Conservation (phyloP, 2,888 invertebrate genomes). For the Zeuzera pyrina region DNA sequence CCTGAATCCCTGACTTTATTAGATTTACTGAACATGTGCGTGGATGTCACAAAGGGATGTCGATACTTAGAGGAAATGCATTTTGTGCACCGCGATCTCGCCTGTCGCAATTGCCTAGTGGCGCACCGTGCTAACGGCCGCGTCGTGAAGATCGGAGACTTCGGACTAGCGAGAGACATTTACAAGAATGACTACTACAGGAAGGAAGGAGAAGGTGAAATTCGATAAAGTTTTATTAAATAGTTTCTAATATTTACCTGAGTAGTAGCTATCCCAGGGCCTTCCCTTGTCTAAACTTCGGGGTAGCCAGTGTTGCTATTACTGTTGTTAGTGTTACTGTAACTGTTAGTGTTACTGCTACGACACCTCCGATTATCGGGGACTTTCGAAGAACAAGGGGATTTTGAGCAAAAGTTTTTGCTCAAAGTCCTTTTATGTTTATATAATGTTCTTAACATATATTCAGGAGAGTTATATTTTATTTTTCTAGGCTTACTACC, state of each 20-base stretch:
- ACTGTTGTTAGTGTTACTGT: constrained; percentile 1
- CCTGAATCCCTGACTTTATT: constrained; percentile 80
- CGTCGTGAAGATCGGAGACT: constrained; percentile 97
- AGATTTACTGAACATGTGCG: constrained; percentile 93
- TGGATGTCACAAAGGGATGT: constrained; percentile 96
- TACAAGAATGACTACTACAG: constrained; percentile 98
- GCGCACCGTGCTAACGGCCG: constrained; percentile 79
- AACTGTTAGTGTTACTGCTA: no score
- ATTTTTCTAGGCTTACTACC: constrained; percentile 84
- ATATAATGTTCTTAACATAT: no score
- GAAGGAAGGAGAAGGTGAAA: constrained; percentile 85
- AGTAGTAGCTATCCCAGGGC: no score
- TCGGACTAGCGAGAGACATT: constrained; percentile 96
- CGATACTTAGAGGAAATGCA: constrained; percentile 97
- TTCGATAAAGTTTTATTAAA: no score
- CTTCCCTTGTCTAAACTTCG: no score
- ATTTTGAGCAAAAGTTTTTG: no score
- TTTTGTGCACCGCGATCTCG: constrained; percentile 97
- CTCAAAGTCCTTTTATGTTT: no score
- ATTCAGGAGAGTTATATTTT: no score
- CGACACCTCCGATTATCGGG: no score
- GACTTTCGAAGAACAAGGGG: no score
- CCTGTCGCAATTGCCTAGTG: constrained; percentile 96
- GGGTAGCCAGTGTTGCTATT: no score
- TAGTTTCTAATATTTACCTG: no score